Evolutionary conservation across 2,888 invertebrate species (phyloP).

Genomic region (Callyntrura guangdongensis): DNA sequence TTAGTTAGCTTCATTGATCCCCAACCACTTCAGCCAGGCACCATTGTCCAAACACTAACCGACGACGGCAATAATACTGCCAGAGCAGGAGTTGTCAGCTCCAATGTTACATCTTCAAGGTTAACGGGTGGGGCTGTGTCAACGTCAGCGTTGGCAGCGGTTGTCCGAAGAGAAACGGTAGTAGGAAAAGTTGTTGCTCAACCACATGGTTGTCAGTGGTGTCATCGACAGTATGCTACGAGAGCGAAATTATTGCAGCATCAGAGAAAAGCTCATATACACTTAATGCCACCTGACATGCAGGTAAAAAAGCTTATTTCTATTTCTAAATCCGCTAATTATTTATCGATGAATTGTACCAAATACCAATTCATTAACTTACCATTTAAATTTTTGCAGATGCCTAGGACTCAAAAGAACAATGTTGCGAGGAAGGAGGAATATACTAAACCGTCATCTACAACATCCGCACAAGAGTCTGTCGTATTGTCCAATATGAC

Average conservation of each 20-base stretch:
- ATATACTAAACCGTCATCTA: conserved; percentile 40
- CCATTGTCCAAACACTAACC: conserved; percentile 77
- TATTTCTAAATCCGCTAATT: no score
- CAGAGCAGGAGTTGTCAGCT: conserved; percentile 60
- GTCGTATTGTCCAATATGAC: conserved; percentile 56
- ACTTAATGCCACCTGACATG: conserved; percentile 84
- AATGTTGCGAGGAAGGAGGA: conserved; percentile 78
- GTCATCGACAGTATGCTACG: conserved; percentile 95
- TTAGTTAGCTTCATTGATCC: conserved; percentile 64
- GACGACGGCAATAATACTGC: conserved; percentile 73
- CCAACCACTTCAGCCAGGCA: conserved; percentile 68
- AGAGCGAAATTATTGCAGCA: conserved; percentile 89
- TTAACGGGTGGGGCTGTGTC: conserved; percentile 58
- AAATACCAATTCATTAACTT: no score
- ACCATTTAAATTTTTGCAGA: conserved; percentile 73
- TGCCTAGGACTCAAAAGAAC: conserved; percentile 84
- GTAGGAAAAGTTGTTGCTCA: conserved; percentile 91
- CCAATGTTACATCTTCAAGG: conserved; percentile 66
- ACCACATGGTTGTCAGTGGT: conserved; percentile 92
- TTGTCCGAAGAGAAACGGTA: conserved; percentile 75
- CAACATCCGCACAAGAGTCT: conserved; percentile 59
- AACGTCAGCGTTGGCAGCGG: conserved; percentile 52
- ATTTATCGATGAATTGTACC: no score
- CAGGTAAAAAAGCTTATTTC: no score
- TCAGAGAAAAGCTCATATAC: conserved; percentile 87